A percentile compares a stretch with the other conserved stretches of the same genome.
phyloP scores from a whole-genome alignment of 1,140 invertebrate genomes.

The Ditylenchus dipsaci region DNA sequence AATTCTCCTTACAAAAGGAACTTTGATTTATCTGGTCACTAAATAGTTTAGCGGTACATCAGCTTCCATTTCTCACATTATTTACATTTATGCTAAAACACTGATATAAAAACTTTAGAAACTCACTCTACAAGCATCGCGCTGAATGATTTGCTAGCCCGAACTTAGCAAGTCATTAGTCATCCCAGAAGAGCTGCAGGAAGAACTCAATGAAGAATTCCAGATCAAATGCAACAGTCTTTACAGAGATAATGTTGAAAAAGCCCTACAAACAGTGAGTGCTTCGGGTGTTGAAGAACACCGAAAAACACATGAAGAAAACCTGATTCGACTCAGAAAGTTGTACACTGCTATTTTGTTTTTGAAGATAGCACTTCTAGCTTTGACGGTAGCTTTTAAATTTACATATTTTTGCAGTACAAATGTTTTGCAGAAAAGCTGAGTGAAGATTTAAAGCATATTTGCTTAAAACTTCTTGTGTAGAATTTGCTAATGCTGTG shows the following conservation, averaged over 20 bases:
- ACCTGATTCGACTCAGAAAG: neutral
- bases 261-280: neutral
- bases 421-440: conserved; percentile 22
- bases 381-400: conserved; percentile 18
- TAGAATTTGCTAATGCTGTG: conserved; percentile 27
- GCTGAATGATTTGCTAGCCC: neutral
- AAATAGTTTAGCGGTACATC: too few relatives aligned
- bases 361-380: conserved; percentile 27
- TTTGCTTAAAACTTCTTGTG: conserved; percentile 19
- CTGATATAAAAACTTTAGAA: too few relatives aligned
- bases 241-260: conserved; percentile 24
- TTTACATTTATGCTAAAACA: too few relatives aligned
- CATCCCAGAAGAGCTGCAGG: conserved; percentile 22
- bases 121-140: neutral
- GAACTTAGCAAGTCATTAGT: neutral
- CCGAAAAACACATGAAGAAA: conserved; percentile 21
- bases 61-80: too few relatives aligned
- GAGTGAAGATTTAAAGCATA: conserved; percentile 25
- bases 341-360: conserved; percentile 31
- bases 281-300: conserved; percentile 13
- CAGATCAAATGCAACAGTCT: conserved; percentile 7
- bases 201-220: conserved; percentile 25
- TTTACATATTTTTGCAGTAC: conserved; percentile 4
- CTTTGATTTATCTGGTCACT: too few relatives aligned
- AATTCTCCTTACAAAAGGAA: too few relatives aligned